phyloP scores from a whole-genome alignment of 2,113 vertebrate species.

The Illadopsis cleaveri region DNA sequence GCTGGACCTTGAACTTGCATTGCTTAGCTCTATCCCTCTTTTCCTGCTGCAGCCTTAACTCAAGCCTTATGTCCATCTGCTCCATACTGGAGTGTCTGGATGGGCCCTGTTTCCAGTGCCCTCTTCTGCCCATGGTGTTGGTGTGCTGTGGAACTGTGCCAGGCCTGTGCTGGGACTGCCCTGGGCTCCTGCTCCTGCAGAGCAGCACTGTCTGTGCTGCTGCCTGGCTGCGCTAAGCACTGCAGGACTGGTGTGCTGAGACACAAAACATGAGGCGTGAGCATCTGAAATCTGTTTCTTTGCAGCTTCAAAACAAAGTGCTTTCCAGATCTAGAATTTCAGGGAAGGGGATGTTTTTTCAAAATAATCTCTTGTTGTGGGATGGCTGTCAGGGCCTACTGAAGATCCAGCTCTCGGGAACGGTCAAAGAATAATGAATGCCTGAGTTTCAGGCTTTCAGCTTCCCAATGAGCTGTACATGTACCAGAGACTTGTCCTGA shows the following conservation, averaged over 20 bases:
- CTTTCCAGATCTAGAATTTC: not conserved
- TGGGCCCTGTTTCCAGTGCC: not conserved
- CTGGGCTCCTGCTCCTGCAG: not conserved
- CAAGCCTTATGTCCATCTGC: not conserved
- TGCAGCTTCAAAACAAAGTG: not conserved
- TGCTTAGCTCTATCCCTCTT: not conserved
- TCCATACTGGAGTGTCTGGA: not conserved
- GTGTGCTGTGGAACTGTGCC: not conserved
- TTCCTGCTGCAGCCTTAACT: not conserved
- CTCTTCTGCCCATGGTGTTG: not conserved
- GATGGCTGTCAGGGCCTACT: not conserved
- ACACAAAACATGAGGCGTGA: not conserved
- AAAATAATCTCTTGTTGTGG: not conserved
- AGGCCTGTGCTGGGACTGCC: not conserved
- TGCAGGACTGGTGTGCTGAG: not conserved
- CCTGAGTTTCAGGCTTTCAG: not conserved
- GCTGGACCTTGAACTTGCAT: not conserved
- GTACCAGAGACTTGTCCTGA: not conserved
- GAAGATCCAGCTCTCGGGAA: not conserved
- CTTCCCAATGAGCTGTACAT: not conserved
- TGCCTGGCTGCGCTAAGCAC: rapidly evolving
- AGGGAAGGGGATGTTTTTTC: not conserved
- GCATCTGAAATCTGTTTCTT: not conserved
- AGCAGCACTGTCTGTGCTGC: not conserved
- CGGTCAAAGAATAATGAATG: not conserved